Evolutionary conservation across 2,797 vertebrate genomes (phyloP), one percentile per base, ranked within the genome.

Genomic region (Karalla daura): DNA sequence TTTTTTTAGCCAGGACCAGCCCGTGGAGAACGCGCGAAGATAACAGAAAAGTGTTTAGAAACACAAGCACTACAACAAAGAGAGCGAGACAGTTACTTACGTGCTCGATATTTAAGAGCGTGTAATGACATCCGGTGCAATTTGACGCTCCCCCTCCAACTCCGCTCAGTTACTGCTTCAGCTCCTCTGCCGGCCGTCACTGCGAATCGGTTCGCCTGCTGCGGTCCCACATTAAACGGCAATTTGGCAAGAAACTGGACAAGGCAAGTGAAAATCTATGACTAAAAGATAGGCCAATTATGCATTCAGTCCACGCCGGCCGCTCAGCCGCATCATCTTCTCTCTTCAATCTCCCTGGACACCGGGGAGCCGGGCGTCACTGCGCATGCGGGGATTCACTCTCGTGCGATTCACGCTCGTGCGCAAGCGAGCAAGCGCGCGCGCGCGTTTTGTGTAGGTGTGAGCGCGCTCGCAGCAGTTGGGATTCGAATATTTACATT

Each of bases 121-220:
- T 89, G 80, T 88, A 91, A 89, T 92, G 83, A 92, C 92, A 91
- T 91, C 87, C 91, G 87, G 84, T 84, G 84, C 79, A 88, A 88
- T 86, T 53, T 88, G 85, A 88, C 80, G 81, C 83, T n/a, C n/a
- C n/a, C n/a, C n/a, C n/a, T n/a, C 70, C 76, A 66, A 68, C 78
- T 84, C 70, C 60, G 32, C 30, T 58, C 78, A 62, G 58, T 63
- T 9, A 52, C 58, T 39, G 74, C 69, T 56, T 9, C 53, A 33
- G n/a, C 59, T 73, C 11, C 25, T 18, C 59, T 62, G 36, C 52
- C 58, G n/a, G 24, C 14, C 39, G 63, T 63, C 15, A 62, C 36
- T 67, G 63, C 63, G 30, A 33, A 18, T 81, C 62, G 27, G 54
- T 62, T 54, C 65, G 30, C 56, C 61, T 25, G 40, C 55, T 66